Percentiles rank a stretch among this genome's conserved stretches.
Evolutionary conservation across 2,888 invertebrate species (phyloP).

Genomic region (Zygogramma bicolorata): DNA sequence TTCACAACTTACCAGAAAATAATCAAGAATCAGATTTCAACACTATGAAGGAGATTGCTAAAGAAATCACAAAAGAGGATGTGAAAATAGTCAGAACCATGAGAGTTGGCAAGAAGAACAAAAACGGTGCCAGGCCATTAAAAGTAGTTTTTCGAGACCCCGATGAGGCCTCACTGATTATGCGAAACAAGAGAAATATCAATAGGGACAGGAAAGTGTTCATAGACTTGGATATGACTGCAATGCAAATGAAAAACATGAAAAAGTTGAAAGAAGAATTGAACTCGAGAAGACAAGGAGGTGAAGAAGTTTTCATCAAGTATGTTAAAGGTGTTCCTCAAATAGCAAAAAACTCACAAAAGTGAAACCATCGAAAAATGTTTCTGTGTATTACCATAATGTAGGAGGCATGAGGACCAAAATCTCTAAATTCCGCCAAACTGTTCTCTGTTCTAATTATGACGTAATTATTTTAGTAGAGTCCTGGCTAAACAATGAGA

Average conservation of each 20-base stretch:
- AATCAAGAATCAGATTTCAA: background rate
- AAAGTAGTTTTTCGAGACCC: background rate
- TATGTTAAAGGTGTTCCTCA: background rate
- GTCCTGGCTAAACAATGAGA: background rate
- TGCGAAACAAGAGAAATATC: background rate
- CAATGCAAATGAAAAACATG: background rate
- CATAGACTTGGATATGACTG: background rate
- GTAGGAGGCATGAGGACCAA: background rate
- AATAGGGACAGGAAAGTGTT: background rate
- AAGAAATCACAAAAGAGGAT: background rate
- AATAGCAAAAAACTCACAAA: background rate
- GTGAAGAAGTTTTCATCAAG: background rate
- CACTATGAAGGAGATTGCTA: background rate
- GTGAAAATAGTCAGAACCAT: background rate
- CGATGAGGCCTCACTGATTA: background rate
- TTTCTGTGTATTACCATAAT: background rate
- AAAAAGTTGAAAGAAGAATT: background rate
- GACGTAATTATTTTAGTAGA: background rate
- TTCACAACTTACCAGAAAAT: background rate
- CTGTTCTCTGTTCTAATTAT: background rate
- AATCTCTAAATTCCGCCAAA: background rate
- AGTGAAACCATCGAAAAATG: background rate
- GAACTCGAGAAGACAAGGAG: background rate
- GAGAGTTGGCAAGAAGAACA: background rate
- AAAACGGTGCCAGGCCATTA: background rate